phyloP scores from a whole-genome alignment of 2,113 vertebrate species.

The Corydoras maculifer region DNA sequence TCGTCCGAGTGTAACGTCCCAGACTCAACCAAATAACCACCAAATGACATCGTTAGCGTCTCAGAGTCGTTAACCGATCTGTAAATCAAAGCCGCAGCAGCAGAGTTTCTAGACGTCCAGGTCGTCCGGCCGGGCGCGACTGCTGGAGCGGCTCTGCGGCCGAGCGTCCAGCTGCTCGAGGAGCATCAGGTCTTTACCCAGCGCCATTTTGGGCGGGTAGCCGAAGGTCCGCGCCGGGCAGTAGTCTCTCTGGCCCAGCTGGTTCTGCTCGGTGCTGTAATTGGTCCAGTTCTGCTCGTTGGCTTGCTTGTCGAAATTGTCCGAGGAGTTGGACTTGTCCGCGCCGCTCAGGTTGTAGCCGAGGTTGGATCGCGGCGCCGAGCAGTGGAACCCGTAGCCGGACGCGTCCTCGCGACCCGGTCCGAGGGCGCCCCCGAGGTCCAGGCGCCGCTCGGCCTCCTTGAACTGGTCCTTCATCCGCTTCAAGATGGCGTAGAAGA shows the following conservation, averaged over 20 bases:
- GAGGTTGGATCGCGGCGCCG: constrained; percentile 71
- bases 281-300: constrained; percentile 89
- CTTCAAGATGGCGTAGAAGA: constrained; percentile 80
- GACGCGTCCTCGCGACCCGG: constrained; percentile 62
- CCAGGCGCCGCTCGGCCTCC: constrained; percentile 63
- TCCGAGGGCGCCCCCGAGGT: constrained; percentile 54
- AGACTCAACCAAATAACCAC: too few relatives aligned
- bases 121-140: constrained; percentile 76
- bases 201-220: constrained; percentile 67
- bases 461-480: constrained; percentile 76
- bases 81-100: too few relatives aligned
- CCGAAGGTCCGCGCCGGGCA: constrained; percentile 72
- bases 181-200: constrained; percentile 72
- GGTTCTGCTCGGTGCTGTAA: constrained; percentile 80
- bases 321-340: constrained; percentile 78
- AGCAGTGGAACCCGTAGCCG: constrained; percentile 78
- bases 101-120: constrained; percentile 68
- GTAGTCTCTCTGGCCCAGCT: constrained; percentile 77
- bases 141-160: constrained; percentile 77
- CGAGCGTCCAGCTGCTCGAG: constrained; percentile 74
- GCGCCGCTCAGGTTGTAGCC: constrained; percentile 79
- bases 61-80: too few relatives aligned
- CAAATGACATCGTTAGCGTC: too few relatives aligned
- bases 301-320: constrained; percentile 82
- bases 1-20: too few relatives aligned